A percentile compares a stretch with the other conserved stretches of the same genome.
These are phyloP conservation scores for Lagocephalus sceleratus DNA, from an alignment of 2,797 vertebrate genomes.

Conservation along the genomic window DNA sequence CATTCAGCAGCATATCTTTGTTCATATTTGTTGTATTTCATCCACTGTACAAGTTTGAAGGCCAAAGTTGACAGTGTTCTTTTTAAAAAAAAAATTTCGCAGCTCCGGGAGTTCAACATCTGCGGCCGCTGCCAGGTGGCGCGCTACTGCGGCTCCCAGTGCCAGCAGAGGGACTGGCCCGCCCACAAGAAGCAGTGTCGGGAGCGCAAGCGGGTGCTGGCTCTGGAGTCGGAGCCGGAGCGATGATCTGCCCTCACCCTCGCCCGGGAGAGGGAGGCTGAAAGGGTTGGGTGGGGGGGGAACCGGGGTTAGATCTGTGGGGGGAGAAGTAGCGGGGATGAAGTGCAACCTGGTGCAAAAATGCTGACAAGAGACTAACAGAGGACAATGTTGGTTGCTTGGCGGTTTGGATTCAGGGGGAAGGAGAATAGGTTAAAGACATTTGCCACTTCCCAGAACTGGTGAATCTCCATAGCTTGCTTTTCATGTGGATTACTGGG, in stretches of 20 bases:
- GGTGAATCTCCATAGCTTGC: conserved; percentile 71
- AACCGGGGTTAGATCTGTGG: conserved; percentile 46
- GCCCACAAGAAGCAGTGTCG: conserved; percentile 99
- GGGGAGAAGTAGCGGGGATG: conserved; percentile 28
- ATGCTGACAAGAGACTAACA: conserved; percentile 56
- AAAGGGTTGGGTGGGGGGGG: conserved; percentile 22
- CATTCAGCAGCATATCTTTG: too few relatives aligned
- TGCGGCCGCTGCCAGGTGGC: conserved; percentile 97
- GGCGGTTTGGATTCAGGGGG: conserved; percentile 33
- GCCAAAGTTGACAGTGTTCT: neutral
- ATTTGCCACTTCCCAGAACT: conserved; percentile 73
- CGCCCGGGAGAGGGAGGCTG: conserved; percentile 34
- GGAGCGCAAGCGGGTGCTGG: conserved; percentile 90
- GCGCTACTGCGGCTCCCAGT: conserved; percentile 96
- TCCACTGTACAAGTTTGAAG: too few relatives aligned
- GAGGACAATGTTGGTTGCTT: conserved; percentile 65
- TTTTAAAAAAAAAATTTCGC: too few relatives aligned
- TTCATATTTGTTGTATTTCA: too few relatives aligned
- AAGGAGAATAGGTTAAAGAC: conserved; percentile 53
- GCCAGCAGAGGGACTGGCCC: conserved; percentile 99
- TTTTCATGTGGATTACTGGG: conserved; percentile 65
- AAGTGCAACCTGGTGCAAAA: conserved; percentile 38
- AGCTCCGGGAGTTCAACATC: conserved; percentile 97
- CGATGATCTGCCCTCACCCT: conserved; percentile 79
- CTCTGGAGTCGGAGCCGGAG: conserved; percentile 91